Percentiles rank a stretch among this genome's conserved stretches.
Evolutionary conservation across 2,888 invertebrate genomes (phyloP).

Genomic region (Acrocera orbiculus): DNA sequence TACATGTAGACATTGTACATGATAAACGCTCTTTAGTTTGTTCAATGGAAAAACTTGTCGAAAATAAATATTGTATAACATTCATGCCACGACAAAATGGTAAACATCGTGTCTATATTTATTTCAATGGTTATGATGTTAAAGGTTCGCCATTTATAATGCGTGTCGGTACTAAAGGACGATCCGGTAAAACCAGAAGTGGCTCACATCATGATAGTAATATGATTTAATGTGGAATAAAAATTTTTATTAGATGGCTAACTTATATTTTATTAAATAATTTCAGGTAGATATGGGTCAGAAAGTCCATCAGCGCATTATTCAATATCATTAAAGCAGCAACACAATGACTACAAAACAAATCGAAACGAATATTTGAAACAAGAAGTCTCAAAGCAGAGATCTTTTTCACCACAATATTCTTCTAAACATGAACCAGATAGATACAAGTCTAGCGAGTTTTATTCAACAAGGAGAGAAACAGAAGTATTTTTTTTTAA

Average conservation of each 20-base stretch:
- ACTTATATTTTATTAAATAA: neutral
- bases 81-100: constrained; percentile 63
- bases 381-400: constrained; percentile 18
- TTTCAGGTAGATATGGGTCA: constrained; percentile 23
- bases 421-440: constrained; percentile 24
- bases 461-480: constrained; percentile 24
- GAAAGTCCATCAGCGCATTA: constrained; percentile 32
- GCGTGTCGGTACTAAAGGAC: constrained; percentile 59
- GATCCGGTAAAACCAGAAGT: constrained; percentile 35
- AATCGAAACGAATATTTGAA: constrained; percentile 16
- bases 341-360: constrained; percentile 27
- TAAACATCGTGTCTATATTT: constrained; percentile 70
- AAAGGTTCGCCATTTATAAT: constrained; percentile 75
- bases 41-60: constrained; percentile 61
- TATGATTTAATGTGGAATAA: neutral
- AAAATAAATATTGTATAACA: constrained; percentile 57
- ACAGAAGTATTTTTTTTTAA: constrained; percentile 31
- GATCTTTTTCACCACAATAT: constrained; percentile 30
- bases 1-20: constrained; percentile 78
- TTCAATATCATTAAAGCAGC: constrained; percentile 23
- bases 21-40: constrained; percentile 71
- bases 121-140: constrained; percentile 80
- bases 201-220: constrained; percentile 39
- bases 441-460: constrained; percentile 26
- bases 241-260: no score